Evolutionary conservation across 2,113 vertebrate species (phyloP), one percentile per base, ranked within the genome.

Genomic region (Hyperopisus bebe): DNA sequence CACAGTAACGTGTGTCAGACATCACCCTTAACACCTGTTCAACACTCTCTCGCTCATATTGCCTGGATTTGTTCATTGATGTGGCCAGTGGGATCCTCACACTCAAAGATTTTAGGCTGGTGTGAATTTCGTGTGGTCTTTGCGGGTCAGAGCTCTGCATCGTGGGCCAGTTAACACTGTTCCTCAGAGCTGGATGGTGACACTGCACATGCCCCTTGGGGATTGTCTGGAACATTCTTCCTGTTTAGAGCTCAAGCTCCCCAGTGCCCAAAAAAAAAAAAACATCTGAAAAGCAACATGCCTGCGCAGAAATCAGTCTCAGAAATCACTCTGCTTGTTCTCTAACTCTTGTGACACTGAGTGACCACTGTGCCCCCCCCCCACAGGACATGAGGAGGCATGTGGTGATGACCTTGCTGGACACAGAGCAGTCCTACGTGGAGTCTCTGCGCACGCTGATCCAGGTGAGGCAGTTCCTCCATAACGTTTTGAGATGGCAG

Each of bases 351-450:
- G 2, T 70, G 27, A 70, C n/a, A 13, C 10, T 70, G 66, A 31
- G 80, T 83, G 35, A 83, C 7, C 39, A 4, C 42, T 47, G 21
- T 47, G 21, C 27, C 92, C 48, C 92, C 88, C 91, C 51, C 91
- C 88, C 90, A 47, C 93, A 99, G 98, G 98, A 99, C 93, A 99
- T 99, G 98, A 96, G 98, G 94, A 99, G 96, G 93, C 98, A 99
- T 94, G 98, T 99, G 91, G 98, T 98, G 95, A 98, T 99, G 98
- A 99, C 98, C 24, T 96, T 99, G 77, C 94, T 98, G 94, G 98
- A 99, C 93, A 99, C 98, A 0, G 98, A 99, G 91, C 97, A 99
- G 93, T 99, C 98, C 0, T 99, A 99, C 3, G 98, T 99, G 95
- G 98, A 99, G 92, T 99, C 98, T 0, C 95, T 99, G 42, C 98